Percentiles rank a stretch among this genome's conserved stretches.
Conservation (phyloP, 2,797 vertebrate species). For the Erpetoichthys calabaricus region DNA sequence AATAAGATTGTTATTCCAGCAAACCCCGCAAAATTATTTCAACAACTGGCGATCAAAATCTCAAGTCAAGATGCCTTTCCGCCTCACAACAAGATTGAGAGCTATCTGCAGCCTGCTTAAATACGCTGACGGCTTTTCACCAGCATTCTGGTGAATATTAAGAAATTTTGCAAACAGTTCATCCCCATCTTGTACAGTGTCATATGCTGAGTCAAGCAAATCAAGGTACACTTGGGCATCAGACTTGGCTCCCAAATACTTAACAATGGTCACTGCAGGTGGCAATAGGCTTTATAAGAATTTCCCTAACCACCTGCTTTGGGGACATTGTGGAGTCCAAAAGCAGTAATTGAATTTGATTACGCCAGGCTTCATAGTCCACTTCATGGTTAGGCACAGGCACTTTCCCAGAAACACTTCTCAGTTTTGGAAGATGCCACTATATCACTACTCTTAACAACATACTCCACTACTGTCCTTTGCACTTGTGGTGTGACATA, state of each 20-base stretch:
- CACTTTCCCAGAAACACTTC: constrained; percentile 4
- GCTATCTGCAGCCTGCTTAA: constrained; percentile 6
- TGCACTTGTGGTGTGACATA: constrained; percentile 1
- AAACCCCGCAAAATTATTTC: constrained; percentile 7
- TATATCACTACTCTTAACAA: neutral
- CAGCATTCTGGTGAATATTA: constrained; percentile 1
- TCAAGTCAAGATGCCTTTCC: constrained; percentile 8
- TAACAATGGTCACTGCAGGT: constrained; percentile 1
- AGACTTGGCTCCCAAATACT: neutral
- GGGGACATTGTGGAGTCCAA: constrained; percentile 1
- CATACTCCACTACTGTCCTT: constrained; percentile 2
- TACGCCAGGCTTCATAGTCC: constrained; percentile 9
- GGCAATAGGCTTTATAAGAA: constrained; percentile 11
- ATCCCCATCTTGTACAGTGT: constrained; percentile 9
- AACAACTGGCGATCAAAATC: constrained; percentile 1
- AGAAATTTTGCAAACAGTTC: constrained; percentile 10
- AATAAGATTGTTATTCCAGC: constrained; percentile 13
- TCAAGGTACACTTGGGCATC: neutral
- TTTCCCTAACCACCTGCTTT: neutral
- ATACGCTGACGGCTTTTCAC: constrained; percentile 10
- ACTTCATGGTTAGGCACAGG: constrained; percentile 6
- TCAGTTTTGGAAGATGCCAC: neutral
- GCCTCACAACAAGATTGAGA: constrained; percentile 6
- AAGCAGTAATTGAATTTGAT: constrained; percentile 1
- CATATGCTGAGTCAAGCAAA: constrained; percentile 10